These are phyloP conservation scores for Eleginops maclovinus DNA, from an alignment of 2,113 vertebrate species.

Conservation along the genomic window DNA sequence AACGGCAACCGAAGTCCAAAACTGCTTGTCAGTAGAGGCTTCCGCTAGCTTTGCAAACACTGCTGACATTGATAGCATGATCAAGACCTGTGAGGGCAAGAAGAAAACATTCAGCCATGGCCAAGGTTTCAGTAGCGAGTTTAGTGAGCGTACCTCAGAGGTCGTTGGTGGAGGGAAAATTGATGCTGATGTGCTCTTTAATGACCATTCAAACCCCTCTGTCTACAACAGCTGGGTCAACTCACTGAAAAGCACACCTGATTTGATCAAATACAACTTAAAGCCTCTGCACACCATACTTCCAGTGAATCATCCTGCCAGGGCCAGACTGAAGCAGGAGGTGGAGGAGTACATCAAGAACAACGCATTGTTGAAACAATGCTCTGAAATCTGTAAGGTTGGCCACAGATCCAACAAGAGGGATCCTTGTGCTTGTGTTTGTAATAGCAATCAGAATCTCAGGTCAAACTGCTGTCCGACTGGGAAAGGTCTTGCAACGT, in stretches of 20 bases:
- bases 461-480: constrained; percentile 82
- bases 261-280: constrained; percentile 76
- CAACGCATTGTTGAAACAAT: constrained; percentile 76
- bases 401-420: constrained; percentile 50
- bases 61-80: neutral
- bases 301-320: constrained; percentile 7
- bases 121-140: constrained; percentile 58
- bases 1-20: constrained; percentile 53
- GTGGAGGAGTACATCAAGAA: constrained; percentile 80
- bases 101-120: neutral
- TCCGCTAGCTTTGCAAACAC: constrained; percentile 2
- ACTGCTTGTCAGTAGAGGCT: constrained; percentile 73
- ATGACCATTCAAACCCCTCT: neutral
- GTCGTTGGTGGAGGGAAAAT: constrained; percentile 50
- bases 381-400: constrained; percentile 63
- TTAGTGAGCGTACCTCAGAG: constrained; percentile 59
- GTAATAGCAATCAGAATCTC: constrained; percentile 45
- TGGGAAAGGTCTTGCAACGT: constrained; percentile 74
- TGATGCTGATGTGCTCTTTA: constrained; percentile 54
- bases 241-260: constrained; percentile 63
- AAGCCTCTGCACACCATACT: constrained; percentile 79
- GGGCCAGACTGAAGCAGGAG: constrained; percentile 66
- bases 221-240: constrained; percentile 39
- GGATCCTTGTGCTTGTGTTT: constrained; percentile 81
- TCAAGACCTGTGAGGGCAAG: constrained; percentile 10